phyloP scores from a whole-genome alignment of 2,888 invertebrate genomes.

The Polietes domitor region DNA sequence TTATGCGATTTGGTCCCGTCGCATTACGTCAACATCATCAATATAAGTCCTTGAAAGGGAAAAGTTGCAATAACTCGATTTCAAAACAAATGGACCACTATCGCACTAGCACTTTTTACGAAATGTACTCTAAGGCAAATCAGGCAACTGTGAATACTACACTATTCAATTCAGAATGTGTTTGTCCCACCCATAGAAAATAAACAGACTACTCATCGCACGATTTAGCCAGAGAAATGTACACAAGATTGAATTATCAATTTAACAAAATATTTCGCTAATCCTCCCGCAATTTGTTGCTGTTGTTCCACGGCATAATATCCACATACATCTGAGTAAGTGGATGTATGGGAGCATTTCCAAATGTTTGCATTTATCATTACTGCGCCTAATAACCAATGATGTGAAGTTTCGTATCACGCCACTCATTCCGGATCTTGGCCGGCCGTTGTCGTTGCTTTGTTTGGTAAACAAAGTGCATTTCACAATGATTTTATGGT shows the following conservation, averaged over 20 bases:
- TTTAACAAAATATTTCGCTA: conserved; percentile 9
- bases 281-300: not conserved
- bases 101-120: too few species aligned
- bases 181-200: too few species aligned
- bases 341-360: not conserved
- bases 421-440: not conserved
- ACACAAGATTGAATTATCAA: conserved; percentile 3
- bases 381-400: conserved; percentile 21
- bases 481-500: conserved; percentile 23
- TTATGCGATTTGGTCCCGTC: too few species aligned
- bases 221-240: not conserved
- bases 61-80: too few species aligned
- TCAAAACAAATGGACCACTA: too few species aligned
- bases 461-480: conserved; percentile 16
- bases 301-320: not conserved
- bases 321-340: not conserved
- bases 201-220: too few species aligned
- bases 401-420: not conserved
- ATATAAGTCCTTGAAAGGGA: too few species aligned
- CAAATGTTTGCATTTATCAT: conserved; percentile 28
- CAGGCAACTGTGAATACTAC: too few species aligned
- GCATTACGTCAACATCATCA: too few species aligned
- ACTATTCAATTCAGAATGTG: too few species aligned
- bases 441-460: not conserved
- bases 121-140: too few species aligned